Evolutionary conservation across 2,113 vertebrate species (phyloP).

Genomic region (Pantherophis guttatus): DNA sequence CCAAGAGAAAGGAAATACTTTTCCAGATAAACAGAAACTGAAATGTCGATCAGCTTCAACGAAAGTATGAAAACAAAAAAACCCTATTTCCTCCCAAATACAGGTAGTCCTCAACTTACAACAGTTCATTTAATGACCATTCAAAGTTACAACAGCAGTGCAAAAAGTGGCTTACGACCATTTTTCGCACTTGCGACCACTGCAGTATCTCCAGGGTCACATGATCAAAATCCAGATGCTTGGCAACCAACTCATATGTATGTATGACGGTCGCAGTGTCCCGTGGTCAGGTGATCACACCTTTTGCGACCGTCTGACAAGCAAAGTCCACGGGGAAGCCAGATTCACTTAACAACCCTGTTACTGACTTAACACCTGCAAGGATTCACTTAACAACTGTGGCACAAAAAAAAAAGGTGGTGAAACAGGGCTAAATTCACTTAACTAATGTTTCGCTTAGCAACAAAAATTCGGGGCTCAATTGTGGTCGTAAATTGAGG

Average conservation of each 20-base stretch:
- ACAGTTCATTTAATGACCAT: no score
- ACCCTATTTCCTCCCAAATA: neutral
- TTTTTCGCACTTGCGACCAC: no score
- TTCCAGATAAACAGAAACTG: neutral
- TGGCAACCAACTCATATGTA: no score
- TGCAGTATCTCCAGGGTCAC: no score
- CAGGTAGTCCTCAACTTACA: no score
- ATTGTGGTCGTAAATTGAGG: neutral
- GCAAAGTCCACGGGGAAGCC: neutral
- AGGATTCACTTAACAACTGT: neutral
- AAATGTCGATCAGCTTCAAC: neutral
- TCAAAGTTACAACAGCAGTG: no score
- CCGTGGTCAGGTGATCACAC: neutral
- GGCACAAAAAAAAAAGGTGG: neutral
- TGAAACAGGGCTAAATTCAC: neutral
- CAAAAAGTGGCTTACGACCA: no score
- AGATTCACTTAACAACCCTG: neutral
- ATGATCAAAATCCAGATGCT: neutral
- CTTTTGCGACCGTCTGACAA: neutral
- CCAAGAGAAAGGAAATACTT: neutral
- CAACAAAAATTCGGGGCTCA: neutral
- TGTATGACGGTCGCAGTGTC: neutral
- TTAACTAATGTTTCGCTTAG: no score
- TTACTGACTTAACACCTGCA: neutral
- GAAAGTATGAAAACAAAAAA: neutral